phyloP scores from a whole-genome alignment of 2,888 invertebrate genomes.

The Drosophila planitibia region DNA sequence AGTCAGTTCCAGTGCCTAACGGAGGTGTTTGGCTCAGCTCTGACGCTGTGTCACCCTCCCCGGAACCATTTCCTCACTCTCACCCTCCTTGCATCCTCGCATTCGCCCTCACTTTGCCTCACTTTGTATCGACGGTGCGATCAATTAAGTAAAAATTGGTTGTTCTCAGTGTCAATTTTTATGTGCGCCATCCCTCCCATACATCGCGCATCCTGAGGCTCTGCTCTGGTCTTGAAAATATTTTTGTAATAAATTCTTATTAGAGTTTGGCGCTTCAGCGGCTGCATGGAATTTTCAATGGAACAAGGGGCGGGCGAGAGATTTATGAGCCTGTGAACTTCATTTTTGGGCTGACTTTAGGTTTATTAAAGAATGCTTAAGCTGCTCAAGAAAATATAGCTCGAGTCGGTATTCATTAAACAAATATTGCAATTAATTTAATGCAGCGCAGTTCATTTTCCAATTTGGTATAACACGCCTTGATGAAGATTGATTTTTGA shows the following conservation, averaged over 20 bases:
- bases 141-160: slow-evolving; percentile 61
- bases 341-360: slow-evolving; percentile 17
- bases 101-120: slow-evolving; percentile 9
- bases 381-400: slow-evolving; percentile 12
- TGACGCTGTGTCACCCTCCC: slow-evolving; percentile 35
- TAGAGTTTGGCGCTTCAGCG: slow-evolving; percentile 50
- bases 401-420: slow-evolving; percentile 60
- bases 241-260: slow-evolving; percentile 70
- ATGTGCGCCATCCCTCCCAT: background rate
- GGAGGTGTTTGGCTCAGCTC: slow-evolving; percentile 44
- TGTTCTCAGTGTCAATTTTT: slow-evolving; percentile 44
- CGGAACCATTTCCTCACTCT: slow-evolving; percentile 29
- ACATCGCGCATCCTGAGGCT: slow-evolving; percentile 18
- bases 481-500: slow-evolving; percentile 74
- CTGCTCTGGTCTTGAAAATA: slow-evolving; percentile 2
- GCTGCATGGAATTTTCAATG: slow-evolving; percentile 26
- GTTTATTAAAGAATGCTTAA: slow-evolving; percentile 15
- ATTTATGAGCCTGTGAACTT: slow-evolving; percentile 57
- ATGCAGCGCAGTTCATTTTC: slow-evolving; percentile 20
- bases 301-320: slow-evolving; percentile 10
- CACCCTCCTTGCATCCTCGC: slow-evolving; percentile 18
- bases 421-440: slow-evolving; percentile 59
- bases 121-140: slow-evolving; percentile 43
- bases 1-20: slow-evolving; percentile 36
- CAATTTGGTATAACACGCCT: slow-evolving; percentile 23